These are phyloP conservation scores for Brachionus plicatilis DNA, from an alignment of 1,140 invertebrate species.

Conservation along the genomic window DNA sequence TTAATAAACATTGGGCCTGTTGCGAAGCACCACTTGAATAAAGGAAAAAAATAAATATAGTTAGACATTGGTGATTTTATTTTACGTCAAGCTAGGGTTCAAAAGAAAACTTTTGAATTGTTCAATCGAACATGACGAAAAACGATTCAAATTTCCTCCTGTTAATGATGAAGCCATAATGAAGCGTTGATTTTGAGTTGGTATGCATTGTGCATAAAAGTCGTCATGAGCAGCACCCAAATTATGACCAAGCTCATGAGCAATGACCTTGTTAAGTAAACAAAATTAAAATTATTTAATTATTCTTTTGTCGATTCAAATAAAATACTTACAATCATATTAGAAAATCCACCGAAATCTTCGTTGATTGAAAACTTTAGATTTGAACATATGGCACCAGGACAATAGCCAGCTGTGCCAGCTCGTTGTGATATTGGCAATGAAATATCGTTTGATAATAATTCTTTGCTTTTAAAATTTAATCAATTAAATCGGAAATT, in stretches of 20 bases:
- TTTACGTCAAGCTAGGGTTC: background rate
- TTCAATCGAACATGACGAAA: slow-evolving; percentile 19
- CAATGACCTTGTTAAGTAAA: background rate
- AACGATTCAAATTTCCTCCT: background rate
- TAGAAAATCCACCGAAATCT: slow-evolving; percentile 33
- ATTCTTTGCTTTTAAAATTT: background rate
- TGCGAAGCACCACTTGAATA: background rate
- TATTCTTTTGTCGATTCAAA: too few species aligned
- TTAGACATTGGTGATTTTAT: background rate
- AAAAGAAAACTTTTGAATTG: background rate
- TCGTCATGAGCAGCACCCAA: background rate
- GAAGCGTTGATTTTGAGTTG: background rate
- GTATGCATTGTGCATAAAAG: background rate
- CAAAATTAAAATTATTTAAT: background rate
- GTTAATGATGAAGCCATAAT: background rate
- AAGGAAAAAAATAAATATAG: background rate
- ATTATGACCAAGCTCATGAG: slow-evolving; percentile 22
- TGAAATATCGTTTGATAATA: background rate
- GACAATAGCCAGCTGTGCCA: background rate
- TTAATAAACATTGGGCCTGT: background rate
- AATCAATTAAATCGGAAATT: too few species aligned
- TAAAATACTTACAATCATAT: background rate
- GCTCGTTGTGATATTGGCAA: background rate
- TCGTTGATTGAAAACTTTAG: slow-evolving; percentile 14
- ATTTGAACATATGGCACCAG: background rate